Evolutionary conservation across 2,113 vertebrate species (phyloP), one percentile per base, ranked within the genome.

Genomic region (Colistium nudipinnis): DNA sequence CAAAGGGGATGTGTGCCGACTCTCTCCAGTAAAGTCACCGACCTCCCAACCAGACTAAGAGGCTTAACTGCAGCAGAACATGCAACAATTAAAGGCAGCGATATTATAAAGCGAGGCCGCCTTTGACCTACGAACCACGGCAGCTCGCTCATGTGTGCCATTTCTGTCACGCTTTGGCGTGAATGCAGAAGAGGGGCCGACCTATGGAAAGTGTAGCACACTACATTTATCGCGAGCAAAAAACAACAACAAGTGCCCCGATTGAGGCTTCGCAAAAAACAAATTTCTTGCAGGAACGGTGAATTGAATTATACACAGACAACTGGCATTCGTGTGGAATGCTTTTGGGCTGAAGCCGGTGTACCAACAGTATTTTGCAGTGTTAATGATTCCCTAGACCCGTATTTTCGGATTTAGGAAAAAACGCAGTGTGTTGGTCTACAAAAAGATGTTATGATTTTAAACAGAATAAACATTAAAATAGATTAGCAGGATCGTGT

Each of bases 31-130:
- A 56, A 77, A 73, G 36, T 73, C 57, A 60, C 56, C 25, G 14
- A 60, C 56, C 52, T 17, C n/a, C 28, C 36, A 16, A 31, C 11
- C 63, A 43, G 30, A 11, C 31, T 76, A 74, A 78, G 75, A 57
- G 48, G 79, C 64, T 86, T 80, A 77, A 54, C 45, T 70, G 48
- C 20, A 28, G 54, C 41, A 47, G 27, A 69, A 70, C 47, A 48
- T 2, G 76, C 66, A 38, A 53, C 64, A 78, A 49, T 66, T 41
- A 51, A 61, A 31, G 59, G 38, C 33, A 48, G 19, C 7, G 7
- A 62, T 52, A 63, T 30, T 38, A 41, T 25, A 9, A 61, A 72
- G 38, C 1, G 52, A 66, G 4, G 14, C 10, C 12, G 11, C 30
- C 67, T 59, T 65, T 75, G 70, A 63, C 51, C 51, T 39, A 6